Evolutionary conservation across 2,888 invertebrate species (phyloP), one percentile per base, ranked within the genome.

Genomic region (Itoplectis maculator): DNA sequence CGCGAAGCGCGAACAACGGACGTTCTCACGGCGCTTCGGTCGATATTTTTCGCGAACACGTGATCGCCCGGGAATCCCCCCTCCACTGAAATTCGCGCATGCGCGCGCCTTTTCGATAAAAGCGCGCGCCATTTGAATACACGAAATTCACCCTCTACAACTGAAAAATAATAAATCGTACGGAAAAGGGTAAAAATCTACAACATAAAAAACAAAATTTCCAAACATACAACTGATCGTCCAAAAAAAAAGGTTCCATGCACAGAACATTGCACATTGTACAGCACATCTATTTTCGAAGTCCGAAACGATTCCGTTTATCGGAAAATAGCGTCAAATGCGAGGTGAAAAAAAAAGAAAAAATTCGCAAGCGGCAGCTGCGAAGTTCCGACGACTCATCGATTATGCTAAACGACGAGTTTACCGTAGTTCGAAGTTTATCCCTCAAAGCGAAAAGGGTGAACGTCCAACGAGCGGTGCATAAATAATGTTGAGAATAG

Each of bases 381-480:
- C 29, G 56, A 35, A 29, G 3, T n/a, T 8, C 23, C 15, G 15
- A 23, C 15, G 23, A n/a, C 47, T 66, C 47, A 9, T 66, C 65
- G 47, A 47, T 66, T 66, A 66, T 66, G 65, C 45, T 47, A 42
- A 47, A 66, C 65, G 47, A n/a, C 29, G 47, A 45, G 29, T 66
- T 47, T 23, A 18, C 15, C 49, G 49, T 8, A 1, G 29, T 56
- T 13, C 35, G 56, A 1, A n/a, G n/a, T 29, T 35, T 18, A 5
- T n/a, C 9, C 0, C 49, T 15, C 5, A 35, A n/a, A n/a, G 35
- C 5, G n/a, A 2, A 56, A 56, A 13, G 29, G 35, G 35, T n/a
- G 29, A 56, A 56, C 1, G 23, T 29, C 13, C 13, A 5, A 35
- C 18, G 56, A 11, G 29, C 35, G 56, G 56, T 56, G 56, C 56